phyloP scores from a whole-genome alignment of 35 echinoderm and acorn worm genomes.

The Holothuria glaberrima region DNA sequence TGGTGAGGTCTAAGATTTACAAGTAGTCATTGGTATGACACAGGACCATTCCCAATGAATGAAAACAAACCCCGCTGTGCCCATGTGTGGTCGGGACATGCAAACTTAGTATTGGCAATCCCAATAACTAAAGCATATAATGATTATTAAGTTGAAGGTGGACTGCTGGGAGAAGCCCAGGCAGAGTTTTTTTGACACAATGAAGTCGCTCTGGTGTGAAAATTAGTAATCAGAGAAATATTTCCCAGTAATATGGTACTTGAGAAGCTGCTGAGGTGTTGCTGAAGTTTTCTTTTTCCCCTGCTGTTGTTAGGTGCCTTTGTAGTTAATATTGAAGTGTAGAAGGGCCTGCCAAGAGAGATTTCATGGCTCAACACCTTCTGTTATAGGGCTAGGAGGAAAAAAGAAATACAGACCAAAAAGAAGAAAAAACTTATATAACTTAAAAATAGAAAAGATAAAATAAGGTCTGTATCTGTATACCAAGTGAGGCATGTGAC shows the following conservation, averaged over 20 bases:
- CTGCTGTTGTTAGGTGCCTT: too few relatives aligned
- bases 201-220: slow-evolving; percentile 59
- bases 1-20: background rate
- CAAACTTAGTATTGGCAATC: background rate
- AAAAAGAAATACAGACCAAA: too few relatives aligned
- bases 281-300: too few relatives aligned
- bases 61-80: slow-evolving; percentile 46
- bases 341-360: too few relatives aligned
- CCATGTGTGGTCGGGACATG: slow-evolving; percentile 51
- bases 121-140: background rate
- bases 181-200: slow-evolving; percentile 33
- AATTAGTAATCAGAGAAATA: slow-evolving; percentile 53
- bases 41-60: slow-evolving; percentile 7
- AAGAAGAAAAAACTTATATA: too few relatives aligned
- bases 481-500: too few relatives aligned
- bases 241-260: background rate
- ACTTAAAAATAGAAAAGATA: too few relatives aligned
- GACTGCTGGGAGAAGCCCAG: slow-evolving; percentile 37
- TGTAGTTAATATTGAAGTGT: too few relatives aligned
- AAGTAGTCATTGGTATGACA: background rate
- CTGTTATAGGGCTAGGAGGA: too few relatives aligned
- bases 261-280: background rate
- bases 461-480: too few relatives aligned
- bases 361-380: too few relatives aligned
- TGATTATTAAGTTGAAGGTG: background rate